Conservation (phyloP, 2,113 vertebrate species). For the Ancistrus triradiatus region DNA sequence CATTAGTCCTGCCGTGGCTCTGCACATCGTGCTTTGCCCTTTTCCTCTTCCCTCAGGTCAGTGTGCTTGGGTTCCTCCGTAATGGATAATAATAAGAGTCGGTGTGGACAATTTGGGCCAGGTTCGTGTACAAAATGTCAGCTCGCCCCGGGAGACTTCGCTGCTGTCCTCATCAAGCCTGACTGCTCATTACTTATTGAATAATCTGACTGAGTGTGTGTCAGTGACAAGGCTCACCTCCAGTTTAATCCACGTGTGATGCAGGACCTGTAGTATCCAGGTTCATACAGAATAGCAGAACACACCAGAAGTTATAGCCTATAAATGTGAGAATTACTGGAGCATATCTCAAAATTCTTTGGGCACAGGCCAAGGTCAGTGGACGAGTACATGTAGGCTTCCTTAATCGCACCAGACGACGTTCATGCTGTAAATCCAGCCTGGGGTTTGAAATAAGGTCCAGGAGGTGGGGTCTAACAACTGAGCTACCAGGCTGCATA, state of each 20-base stretch:
- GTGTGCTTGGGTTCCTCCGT: not conserved
- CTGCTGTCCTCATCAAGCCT: constrained; percentile 15
- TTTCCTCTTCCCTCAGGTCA: constrained; percentile 9
- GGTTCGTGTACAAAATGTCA: constrained; percentile 20
- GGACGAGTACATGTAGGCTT: no score
- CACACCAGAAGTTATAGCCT: no score
- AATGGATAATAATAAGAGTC: constrained; percentile 4
- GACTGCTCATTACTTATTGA: constrained; percentile 18
- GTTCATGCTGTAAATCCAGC: no score
- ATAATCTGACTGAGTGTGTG: not conserved
- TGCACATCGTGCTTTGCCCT: constrained; percentile 1
- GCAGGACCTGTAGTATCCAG: no score
- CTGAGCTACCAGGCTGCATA: no score
- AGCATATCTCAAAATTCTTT: no score
- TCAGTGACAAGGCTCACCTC: constrained; percentile 6
- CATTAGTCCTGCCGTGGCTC: constrained; percentile 11
- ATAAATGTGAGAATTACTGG: no score
- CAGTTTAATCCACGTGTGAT: constrained; percentile 2
- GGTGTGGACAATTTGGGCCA: constrained; percentile 14
- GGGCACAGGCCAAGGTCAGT: no score
- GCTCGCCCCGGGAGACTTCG: constrained; percentile 24
- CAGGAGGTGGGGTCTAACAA: no score
- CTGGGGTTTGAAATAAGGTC: no score
- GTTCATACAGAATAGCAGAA: no score
- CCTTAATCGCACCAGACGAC: no score